Evolutionary conservation across 2,888 invertebrate genomes (phyloP).

Genomic region (Meteorus colon): DNA sequence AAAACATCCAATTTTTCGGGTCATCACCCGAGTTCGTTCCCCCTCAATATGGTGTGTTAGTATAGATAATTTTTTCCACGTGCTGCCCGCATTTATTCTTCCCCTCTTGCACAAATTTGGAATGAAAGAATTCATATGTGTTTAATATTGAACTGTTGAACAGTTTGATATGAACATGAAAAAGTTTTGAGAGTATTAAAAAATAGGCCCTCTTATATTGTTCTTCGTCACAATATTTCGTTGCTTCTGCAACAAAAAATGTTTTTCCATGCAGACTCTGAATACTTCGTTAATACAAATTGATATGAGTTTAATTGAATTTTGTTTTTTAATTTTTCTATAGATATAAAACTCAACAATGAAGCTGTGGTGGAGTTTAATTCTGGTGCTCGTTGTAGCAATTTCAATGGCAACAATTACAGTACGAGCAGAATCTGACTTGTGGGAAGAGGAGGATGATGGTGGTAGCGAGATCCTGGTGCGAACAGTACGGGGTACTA

Average conservation of each 20-base stretch:
- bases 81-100: too few relatives aligned
- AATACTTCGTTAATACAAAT: neutral
- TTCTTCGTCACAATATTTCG: too few relatives aligned
- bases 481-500: constrained; percentile 86
- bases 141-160: too few relatives aligned
- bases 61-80: too few relatives aligned
- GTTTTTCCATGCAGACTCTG: too few relatives aligned
- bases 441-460: constrained; percentile 87
- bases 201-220: too few relatives aligned
- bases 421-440: constrained; percentile 76
- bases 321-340: constrained; percentile 22
- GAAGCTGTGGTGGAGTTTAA: constrained; percentile 71
- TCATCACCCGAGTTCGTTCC: too few relatives aligned
- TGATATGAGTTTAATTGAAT: neutral
- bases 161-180: too few relatives aligned
- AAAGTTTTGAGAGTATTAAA: too few relatives aligned
- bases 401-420: constrained; percentile 76
- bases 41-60: too few relatives aligned
- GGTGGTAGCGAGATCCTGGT: constrained; percentile 82
- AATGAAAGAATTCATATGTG: neutral
- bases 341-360: constrained; percentile 57
- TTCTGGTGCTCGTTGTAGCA: constrained; percentile 73
- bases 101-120: neutral
- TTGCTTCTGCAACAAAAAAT: too few relatives aligned
- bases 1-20: too few relatives aligned